Base-by-base conservation (phyloP, 2,797 vertebrate genomes). In the Anas bernieri region DNA sequence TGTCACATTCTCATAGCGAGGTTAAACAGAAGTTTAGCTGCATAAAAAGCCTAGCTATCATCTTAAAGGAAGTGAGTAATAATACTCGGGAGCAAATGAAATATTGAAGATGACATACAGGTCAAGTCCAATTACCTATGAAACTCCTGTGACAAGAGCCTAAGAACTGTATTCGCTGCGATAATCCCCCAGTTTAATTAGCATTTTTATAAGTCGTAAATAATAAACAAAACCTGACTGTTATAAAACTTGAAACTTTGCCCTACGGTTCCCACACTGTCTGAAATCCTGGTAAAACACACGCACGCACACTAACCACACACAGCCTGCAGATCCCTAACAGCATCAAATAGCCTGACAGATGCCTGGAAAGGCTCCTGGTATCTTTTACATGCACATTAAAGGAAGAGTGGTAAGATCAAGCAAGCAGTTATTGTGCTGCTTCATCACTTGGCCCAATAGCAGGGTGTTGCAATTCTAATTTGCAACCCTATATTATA, bases 21-120 rank as follows among this genome's bases (percentile, higher is more conserved):
- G 98, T 98, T 98, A 98, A 98, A 98, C 54, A 98, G 86, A 97
- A 98, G 97, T 98, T 98, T 97, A 98, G 97, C 97, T 95, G 97
- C 94, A 90, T 85, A 62, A 91, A 95, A 90, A 88, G 75, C 63
- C 41, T 20, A 90, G 88, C 69, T 69, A 92, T 79, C 2, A 1
- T 84, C 96, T 97, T 95, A 96, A 97, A 97, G 96, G 97, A 98
- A 97, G 96, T 97, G 95, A 97, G 94, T 94, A 96, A 94, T 95
- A 96, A 97, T 93, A 95, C 74, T 97, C 90, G 66, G 73, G 81
- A 97, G 96, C 76, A 94, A 97, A 94, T 83, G 84, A 95, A 97
- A 97, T 97, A 97, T 96, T 97, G 88, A 96, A 96, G 95, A 88
- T 9, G 88, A 97, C 94, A 82, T 48, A 66, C 17, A 96, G 95